Conservation (phyloP, 2,113 vertebrate species). For the Odontophorus gujanensis region DNA sequence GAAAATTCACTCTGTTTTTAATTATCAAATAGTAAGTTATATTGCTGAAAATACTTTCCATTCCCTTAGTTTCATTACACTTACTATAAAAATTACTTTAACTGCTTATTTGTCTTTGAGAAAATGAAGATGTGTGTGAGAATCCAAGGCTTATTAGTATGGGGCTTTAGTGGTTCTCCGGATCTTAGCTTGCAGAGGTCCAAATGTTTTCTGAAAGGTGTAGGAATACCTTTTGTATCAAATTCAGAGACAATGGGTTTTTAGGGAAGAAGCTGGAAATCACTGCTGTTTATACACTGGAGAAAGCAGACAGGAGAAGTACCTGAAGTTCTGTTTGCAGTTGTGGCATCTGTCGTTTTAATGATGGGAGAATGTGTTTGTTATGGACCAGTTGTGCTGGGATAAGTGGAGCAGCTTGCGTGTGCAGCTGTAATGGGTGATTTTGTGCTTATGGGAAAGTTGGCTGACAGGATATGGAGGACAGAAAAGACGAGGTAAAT, state of each 20-base stretch:
- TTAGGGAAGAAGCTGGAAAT: not conserved
- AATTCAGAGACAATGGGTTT: not conserved
- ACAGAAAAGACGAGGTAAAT: not conserved
- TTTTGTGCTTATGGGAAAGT: not conserved
- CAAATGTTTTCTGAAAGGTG: not conserved
- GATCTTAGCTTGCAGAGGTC: not conserved
- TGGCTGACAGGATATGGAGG: not conserved
- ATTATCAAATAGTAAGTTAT: not conserved
- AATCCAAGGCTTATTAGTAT: not conserved
- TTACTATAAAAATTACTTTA: not conserved
- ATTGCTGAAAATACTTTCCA: not conserved
- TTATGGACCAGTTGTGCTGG: not conserved
- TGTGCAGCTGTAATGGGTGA: rapidly evolving
- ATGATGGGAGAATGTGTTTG: not conserved
- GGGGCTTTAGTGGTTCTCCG: not conserved
- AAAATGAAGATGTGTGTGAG: not conserved
- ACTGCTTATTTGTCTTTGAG: not conserved
- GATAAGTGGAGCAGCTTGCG: rapidly evolving
- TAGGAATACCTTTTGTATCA: not conserved
- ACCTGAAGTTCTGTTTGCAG: not conserved
- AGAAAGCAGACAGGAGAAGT: not conserved
- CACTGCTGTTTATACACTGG: rapidly evolving
- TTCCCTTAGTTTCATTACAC: not conserved
- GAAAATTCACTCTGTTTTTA: not conserved
- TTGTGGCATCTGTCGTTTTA: not conserved